Evolutionary conservation across 2,888 invertebrate genomes (phyloP).

Genomic region (Drosophila colorata): DNA sequence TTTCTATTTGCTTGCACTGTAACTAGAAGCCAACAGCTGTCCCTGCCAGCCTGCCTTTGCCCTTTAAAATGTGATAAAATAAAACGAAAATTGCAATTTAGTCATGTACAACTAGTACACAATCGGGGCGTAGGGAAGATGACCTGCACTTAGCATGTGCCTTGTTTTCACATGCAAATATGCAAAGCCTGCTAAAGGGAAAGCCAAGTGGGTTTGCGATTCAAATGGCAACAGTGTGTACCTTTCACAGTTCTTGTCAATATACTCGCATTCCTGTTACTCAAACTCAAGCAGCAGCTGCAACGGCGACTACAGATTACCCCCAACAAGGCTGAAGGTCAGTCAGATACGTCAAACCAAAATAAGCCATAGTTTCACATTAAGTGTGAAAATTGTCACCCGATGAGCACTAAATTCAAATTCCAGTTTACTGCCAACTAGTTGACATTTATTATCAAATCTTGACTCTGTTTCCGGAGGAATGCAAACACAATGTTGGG

Average conservation of each 20-base stretch:
- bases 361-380: not conserved
- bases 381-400: too few species aligned
- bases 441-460: too few species aligned
- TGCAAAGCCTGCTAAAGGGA: constrained; percentile 49
- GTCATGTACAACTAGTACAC: constrained; percentile 32
- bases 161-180: constrained; percentile 69
- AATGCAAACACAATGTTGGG: too few species aligned
- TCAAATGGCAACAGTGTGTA: constrained; percentile 51
- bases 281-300: constrained; percentile 6
- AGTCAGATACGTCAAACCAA: not conserved
- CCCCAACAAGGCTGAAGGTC: constrained; percentile 15
- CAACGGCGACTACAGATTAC: constrained; percentile 17
- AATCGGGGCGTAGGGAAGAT: not conserved
- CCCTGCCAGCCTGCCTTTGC: constrained; percentile 9
- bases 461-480: too few species aligned
- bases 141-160: constrained; percentile 10
- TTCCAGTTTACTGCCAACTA: too few species aligned
- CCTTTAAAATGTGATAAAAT: constrained; percentile 72
- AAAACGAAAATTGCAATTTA: constrained; percentile 76
- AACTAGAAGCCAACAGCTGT: constrained; percentile 53
- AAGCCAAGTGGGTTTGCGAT: constrained; percentile 30
- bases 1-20: constrained; percentile 66
- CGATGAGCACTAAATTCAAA: too few species aligned
- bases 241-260: constrained; percentile 67
- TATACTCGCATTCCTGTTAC: constrained; percentile 35